Percentiles rank a stretch among this genome's conserved stretches.
These are phyloP conservation scores for Scelioninae gen. 1 DNA, from an alignment of 2,888 invertebrate species.

Conservation along the genomic window DNA sequence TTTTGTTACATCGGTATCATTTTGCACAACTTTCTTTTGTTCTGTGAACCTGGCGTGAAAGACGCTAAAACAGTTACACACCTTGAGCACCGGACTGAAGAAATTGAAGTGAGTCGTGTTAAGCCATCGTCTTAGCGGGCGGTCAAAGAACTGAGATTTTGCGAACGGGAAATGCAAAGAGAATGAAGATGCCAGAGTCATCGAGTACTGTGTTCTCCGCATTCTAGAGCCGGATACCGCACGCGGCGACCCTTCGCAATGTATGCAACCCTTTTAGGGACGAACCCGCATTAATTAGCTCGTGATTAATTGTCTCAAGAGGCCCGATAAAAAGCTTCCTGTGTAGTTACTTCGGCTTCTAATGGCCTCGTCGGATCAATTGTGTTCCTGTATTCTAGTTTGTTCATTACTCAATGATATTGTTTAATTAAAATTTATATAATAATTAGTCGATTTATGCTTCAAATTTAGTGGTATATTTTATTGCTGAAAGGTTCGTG, in stretches of 20 bases:
- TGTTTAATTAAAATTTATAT: too few relatives aligned
- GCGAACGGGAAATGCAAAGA: constrained; percentile 26
- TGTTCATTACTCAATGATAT: constrained; percentile 22
- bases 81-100: constrained; percentile 11
- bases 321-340: constrained; percentile 75
- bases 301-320: constrained; percentile 78
- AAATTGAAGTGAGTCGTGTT: constrained; percentile 7
- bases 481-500: too few relatives aligned
- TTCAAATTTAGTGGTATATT: too few relatives aligned
- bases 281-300: constrained; percentile 77
- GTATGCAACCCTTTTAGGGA: constrained; percentile 58
- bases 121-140: constrained; percentile 23
- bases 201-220: constrained; percentile 34
- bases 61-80: constrained; percentile 19
- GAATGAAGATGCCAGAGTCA: constrained; percentile 45
- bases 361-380: constrained; percentile 51
- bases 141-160: constrained; percentile 37
- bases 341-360: constrained; percentile 51
- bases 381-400: constrained; percentile 25
- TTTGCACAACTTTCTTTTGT: constrained; percentile 42
- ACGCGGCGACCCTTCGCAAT: constrained; percentile 36
- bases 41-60: constrained; percentile 9
- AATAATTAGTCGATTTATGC: too few relatives aligned
- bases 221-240: constrained; percentile 37
- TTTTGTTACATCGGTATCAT: constrained; percentile 39